These are phyloP conservation scores for Phacellophora camtschatica DNA, from an alignment of 30 jellyfish, hydroid and myxozoan species.

Conservation along the genomic window DNA sequence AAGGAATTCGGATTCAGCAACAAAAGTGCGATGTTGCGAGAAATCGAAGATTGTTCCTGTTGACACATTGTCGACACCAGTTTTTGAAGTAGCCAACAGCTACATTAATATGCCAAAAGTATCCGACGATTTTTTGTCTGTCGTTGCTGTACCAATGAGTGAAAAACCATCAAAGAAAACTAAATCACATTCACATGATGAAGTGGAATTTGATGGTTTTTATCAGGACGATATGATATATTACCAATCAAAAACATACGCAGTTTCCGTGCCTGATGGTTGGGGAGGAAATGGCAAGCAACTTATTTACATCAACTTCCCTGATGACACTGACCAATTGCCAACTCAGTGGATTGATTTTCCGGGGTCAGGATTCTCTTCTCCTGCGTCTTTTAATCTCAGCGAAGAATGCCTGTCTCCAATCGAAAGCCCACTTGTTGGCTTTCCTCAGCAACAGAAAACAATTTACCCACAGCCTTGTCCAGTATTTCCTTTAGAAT, in stretches of 20 bases:
- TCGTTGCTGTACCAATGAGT: not conserved
- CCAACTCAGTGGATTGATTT: slow-evolving; percentile 1
- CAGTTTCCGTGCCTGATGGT: slow-evolving; percentile 32
- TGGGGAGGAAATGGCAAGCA: slow-evolving; percentile 45
- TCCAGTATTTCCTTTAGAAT: slow-evolving; percentile 35
- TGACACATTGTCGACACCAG: not conserved
- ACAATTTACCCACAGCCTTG: slow-evolving; percentile 48
- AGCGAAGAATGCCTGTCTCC: slow-evolving; percentile 59
- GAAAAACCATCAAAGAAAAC: not conserved
- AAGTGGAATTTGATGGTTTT: not conserved
- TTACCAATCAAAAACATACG: slow-evolving; percentile 33
- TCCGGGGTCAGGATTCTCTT: slow-evolving; percentile 30
- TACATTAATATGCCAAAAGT: not conserved
- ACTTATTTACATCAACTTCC: slow-evolving; percentile 30
- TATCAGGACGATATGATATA: not conserved
- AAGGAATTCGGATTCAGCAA: not conserved
- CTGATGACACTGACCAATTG: slow-evolving; percentile 40
- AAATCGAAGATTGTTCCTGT: not conserved
- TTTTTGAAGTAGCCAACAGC: not conserved
- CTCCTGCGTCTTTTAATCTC: slow-evolving; percentile 43
- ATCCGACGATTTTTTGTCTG: not conserved
- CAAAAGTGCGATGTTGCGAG: not conserved
- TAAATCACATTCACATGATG: not conserved
- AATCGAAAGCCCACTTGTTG: slow-evolving; percentile 27
- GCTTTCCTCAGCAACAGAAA: slow-evolving; percentile 3